These are phyloP conservation scores for Nymphicus hollandicus DNA, from an alignment of 2,113 vertebrate species.

Conservation along the genomic window DNA sequence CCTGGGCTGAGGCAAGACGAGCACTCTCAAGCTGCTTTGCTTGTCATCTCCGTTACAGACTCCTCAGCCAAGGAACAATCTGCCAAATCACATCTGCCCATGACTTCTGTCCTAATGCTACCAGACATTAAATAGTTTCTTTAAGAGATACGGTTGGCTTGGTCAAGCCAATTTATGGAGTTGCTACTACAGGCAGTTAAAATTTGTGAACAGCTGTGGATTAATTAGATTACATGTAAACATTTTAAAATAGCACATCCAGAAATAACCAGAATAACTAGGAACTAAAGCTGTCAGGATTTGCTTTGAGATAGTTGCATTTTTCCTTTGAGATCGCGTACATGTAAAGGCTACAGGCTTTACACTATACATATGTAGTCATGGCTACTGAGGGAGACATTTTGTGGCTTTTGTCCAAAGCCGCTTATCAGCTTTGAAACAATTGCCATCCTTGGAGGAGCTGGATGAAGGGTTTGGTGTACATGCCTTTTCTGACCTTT, in stretches of 20 bases:
- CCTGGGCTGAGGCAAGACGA: not conserved
- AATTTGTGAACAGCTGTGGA: not conserved
- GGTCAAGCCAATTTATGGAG: not conserved
- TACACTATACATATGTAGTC: not conserved
- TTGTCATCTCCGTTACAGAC: fast-evolving
- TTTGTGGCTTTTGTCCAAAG: not conserved
- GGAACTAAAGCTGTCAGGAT: not conserved
- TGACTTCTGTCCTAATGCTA: not conserved
- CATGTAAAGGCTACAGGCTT: not conserved
- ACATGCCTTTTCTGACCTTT: not conserved
- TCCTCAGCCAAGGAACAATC: not conserved
- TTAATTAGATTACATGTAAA: not conserved
- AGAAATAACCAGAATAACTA: not conserved
- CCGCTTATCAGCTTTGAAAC: not conserved
- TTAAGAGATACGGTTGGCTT: not conserved
- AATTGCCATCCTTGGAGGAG: not conserved
- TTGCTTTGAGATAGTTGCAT: not conserved
- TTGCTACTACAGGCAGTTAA: not conserved
- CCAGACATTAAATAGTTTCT: not conserved
- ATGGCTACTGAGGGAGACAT: not conserved
- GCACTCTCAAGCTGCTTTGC: not conserved
- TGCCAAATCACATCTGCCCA: not conserved
- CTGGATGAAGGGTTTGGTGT: not conserved
- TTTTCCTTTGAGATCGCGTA: not conserved
- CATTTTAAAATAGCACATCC: not conserved